Base-by-base conservation (phyloP, 2,888 invertebrate species). In the Caenorhabditis parvicauda region DNA sequence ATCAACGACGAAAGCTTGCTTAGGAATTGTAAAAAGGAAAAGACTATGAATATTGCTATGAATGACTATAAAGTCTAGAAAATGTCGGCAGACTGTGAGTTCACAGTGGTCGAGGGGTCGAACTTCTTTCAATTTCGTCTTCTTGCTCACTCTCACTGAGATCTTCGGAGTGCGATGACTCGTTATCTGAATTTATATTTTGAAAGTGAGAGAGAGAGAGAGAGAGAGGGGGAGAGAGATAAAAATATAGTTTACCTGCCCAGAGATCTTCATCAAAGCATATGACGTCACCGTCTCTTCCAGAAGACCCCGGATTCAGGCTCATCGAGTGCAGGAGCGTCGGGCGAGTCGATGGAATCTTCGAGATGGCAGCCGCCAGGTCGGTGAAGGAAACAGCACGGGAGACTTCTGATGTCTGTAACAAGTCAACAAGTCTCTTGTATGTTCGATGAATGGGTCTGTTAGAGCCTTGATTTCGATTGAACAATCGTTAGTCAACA, bases 311-410 rank as follows among this genome's bases (percentile, higher is more conserved):
- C 28, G 64, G 59, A 48, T 64, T 59, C 41, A 59, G 28, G 32
- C 65, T 65, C 61, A 64, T 62, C 32, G 69, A 64, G 38, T 70
- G 69, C 7, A 56, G 48, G 19, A 70, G 42, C 19, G 59, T 48
- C 4, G 69, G 69, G 9, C 70, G 54, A 14, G 47, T 46, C 3
- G 56, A 57, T 0, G 67, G 67, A 4, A 70, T 63, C 35, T 77
- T 75, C 21, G 77, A 77, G 54, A 81, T 71, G 41, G 76, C 76
- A 0, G 81, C 81, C 14, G 81, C 81, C 22, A 81, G 58, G 61
- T 81, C 81, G 27, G 81, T 81, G 64, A 81, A 81, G 6, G 79
- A 77, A 24, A 66, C 50, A 9, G 70, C 62, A 9, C 71, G 53
- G n/a, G 63, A 63, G 14, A 69, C 48, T 32, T 66, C 66, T 5